Percentiles rank a stretch among this genome's conserved stretches.
These are phyloP conservation scores for Hyppa rectilinea DNA, from an alignment of 2,888 invertebrate genomes.

Conservation along the genomic window DNA sequence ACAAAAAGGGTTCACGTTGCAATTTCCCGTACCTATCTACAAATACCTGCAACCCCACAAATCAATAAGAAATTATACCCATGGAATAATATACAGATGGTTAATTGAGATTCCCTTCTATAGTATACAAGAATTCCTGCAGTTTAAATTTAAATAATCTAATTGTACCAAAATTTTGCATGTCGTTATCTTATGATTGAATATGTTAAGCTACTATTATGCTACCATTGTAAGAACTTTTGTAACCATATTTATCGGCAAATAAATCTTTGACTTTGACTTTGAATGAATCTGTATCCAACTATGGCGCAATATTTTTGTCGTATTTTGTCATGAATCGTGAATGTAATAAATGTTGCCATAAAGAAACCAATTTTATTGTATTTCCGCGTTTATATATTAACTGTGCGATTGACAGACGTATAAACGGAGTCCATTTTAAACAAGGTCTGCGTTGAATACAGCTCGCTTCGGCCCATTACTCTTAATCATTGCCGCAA, in stretches of 20 bases:
- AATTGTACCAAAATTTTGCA: too few relatives aligned
- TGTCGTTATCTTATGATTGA: too few relatives aligned
- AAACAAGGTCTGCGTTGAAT: constrained; percentile 60
- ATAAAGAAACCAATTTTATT: constrained; percentile 50
- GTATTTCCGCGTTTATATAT: constrained; percentile 50
- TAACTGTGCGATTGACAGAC: constrained; percentile 49
- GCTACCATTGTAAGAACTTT: too few relatives aligned
- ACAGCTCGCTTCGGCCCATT: constrained; percentile 68
- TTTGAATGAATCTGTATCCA: constrained; percentile 33
- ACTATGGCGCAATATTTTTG: constrained; percentile 24
- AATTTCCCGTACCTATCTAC: constrained; percentile 2
- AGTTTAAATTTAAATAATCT: too few relatives aligned
- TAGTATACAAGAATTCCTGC: too few relatives aligned
- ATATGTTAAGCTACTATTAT: too few relatives aligned
- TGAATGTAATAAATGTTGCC: constrained; percentile 33
- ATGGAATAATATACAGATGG: too few relatives aligned
- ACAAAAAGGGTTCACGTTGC: not conserved
- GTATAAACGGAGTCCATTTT: constrained; percentile 61
- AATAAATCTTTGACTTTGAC: too few relatives aligned
- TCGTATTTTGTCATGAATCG: constrained; percentile 32
- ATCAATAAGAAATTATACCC: constrained; percentile 10
- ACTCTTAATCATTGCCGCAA: constrained; percentile 77
- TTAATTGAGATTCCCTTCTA: too few relatives aligned
- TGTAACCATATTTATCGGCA: too few relatives aligned
- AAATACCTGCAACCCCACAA: constrained; percentile 14